Evolutionary conservation across 1,140 invertebrate genomes (phyloP).

Genomic region (Metopolophium dirhodum): DNA sequence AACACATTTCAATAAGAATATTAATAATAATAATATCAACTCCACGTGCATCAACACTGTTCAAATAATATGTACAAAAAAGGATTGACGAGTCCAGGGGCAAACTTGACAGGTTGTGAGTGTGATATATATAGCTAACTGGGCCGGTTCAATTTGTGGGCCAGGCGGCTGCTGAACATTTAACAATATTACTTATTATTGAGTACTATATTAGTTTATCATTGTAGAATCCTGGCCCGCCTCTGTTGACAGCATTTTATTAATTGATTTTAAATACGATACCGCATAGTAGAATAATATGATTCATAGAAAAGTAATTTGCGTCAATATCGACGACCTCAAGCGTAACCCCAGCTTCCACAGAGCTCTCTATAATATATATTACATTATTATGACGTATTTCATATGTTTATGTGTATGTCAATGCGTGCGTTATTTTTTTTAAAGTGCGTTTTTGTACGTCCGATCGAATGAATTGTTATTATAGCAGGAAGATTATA

Average conservation of each 20-base stretch:
- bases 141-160: background rate
- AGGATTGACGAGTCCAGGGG: background rate
- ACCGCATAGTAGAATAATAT: background rate
- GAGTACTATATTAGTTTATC: background rate
- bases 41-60: background rate
- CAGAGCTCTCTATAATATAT: background rate
- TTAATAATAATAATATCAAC: background rate
- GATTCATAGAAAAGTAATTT: slow-evolving; percentile 5
- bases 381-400: background rate
- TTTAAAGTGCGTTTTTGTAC: background rate
- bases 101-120: no score
- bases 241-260: background rate
- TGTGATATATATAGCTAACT: background rate
- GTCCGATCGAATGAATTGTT: background rate
- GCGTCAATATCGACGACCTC: background rate
- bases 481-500: background rate
- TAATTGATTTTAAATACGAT: background rate
- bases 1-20: background rate
- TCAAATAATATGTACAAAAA: background rate
- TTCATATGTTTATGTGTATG: background rate
- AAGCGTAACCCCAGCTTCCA: background rate
- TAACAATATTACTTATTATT: slow-evolving; percentile 1
- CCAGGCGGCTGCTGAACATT: background rate
- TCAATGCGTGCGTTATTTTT: background rate
- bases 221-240: background rate